Base-by-base conservation (phyloP, 2,797 vertebrate species). In the Poeciliopsis presidionis region DNA sequence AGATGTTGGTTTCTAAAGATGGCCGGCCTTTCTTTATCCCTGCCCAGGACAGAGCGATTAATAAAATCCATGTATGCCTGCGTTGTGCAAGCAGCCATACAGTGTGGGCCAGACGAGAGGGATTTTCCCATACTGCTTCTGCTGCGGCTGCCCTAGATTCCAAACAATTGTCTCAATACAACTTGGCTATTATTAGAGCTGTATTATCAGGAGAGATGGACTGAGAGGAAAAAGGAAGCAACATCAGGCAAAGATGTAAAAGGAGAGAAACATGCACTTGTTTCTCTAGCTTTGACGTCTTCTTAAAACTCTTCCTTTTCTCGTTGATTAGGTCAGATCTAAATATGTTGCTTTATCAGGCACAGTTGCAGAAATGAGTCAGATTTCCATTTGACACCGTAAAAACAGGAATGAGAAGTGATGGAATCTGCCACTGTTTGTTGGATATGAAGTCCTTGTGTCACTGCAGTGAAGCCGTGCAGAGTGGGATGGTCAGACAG, bases 81-180 rank as follows among this genome's bases (percentile, higher is more conserved):
- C 74, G 30, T 73, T 78, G 78, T 71, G 71, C 22, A 86, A 75
- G 81, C 87, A 87, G 83, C 73, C 83, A 61, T 65, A 70, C 82
- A 72, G 63, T 76, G 81, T 82, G 87, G 84, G 88, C 78, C 81
- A 83, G 87, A 74, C 91, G 67, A 84, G 63, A 89, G 92, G 91
- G 92, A 91, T 94, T 94, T 95, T 93, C 93, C 94, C 92, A 91
- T 92, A 78, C 86, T 88, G 86, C 87, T 83, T 90, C 84, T 93
- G 90, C 88, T 88, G 87, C 76, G 46, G 82, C 89, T 95, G 94
- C 88, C 93, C 94, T 93, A 95, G 93, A 94, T 94, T 95, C 93
- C 79, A 22, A 89, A 82, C 61, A 85, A 92, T 95, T 93, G 91
- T 95, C 88, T 94, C 76, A 81, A 85, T 95, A 86, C 89, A 91